phyloP scores from a whole-genome alignment of 2,797 vertebrate genomes.

The Leucoraja ocellata region DNA sequence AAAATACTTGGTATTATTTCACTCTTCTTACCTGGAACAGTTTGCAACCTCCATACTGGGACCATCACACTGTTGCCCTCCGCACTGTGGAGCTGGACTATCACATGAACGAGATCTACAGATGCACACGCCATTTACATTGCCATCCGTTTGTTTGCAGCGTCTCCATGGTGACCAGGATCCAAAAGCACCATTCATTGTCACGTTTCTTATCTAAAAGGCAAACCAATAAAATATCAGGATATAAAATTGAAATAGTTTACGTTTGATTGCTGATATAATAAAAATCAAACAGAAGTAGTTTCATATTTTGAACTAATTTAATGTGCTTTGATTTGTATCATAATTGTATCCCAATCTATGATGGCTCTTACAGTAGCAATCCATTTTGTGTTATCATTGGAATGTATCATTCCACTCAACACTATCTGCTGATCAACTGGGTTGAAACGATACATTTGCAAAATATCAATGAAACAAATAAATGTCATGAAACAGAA shows the following conservation, averaged over 20 bases:
- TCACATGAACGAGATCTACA: conserved; percentile 81
- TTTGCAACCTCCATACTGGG: conserved; percentile 84
- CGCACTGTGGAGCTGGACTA: conserved; percentile 79
- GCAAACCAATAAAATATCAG: conserved; percentile 42
- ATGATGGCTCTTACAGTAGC: background rate
- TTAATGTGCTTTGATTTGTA: background rate
- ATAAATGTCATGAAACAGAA: background rate
- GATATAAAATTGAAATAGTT: background rate
- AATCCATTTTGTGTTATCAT: background rate
- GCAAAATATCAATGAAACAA: background rate
- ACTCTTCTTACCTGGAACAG: conserved; percentile 76
- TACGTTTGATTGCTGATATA: background rate
- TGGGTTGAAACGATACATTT: background rate
- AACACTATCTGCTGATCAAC: background rate
- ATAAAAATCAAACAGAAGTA: background rate
- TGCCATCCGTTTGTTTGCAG: conserved; percentile 75
- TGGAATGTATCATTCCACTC: background rate
- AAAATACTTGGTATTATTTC: background rate
- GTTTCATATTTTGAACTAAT: background rate
- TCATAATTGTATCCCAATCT: background rate
- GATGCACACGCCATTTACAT: conserved; percentile 70
- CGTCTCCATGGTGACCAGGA: conserved; percentile 77
- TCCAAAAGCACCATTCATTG: conserved; percentile 79
- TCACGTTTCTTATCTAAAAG: conserved; percentile 80
- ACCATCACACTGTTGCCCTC: conserved; percentile 77